Evolutionary conservation across 2,888 invertebrate genomes (phyloP).

Genomic region (Stenchaetothrips biformis): DNA sequence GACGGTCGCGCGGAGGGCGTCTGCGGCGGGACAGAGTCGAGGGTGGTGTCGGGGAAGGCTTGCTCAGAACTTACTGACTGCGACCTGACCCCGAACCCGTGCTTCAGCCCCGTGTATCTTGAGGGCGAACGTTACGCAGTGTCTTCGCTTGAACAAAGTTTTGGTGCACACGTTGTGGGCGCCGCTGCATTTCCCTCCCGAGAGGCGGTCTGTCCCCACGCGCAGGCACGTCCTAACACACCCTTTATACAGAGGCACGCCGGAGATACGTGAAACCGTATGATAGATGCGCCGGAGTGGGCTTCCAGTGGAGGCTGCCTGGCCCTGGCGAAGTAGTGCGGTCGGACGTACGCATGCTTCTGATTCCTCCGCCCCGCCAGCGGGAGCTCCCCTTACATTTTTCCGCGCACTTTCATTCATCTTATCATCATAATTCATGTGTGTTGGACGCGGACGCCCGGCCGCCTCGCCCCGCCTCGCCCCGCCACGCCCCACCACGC

Average conservation of each 20-base stretch:
- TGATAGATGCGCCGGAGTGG: background rate
- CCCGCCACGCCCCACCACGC: too few relatives aligned
- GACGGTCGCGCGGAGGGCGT: too few relatives aligned
- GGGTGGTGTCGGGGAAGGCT: too few relatives aligned
- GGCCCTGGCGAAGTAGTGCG: background rate
- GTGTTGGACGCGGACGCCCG: slow-evolving; percentile 3
- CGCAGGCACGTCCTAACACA: background rate
- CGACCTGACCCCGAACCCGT: too few relatives aligned
- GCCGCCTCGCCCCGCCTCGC: background rate
- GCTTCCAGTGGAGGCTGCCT: background rate
- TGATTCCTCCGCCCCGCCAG: background rate
- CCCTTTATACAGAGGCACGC: background rate
- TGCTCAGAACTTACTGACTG: too few relatives aligned
- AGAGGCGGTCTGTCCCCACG: background rate
- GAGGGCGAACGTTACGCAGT: too few relatives aligned
- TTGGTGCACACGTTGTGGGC: too few relatives aligned
- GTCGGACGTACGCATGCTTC: background rate
- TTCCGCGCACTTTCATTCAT: slow-evolving; percentile 24
- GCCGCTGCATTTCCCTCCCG: background rate
- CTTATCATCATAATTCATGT: slow-evolving; percentile 25
- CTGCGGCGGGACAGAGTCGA: too few relatives aligned
- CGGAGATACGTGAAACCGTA: slow-evolving; percentile 8
- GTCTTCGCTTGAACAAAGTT: too few relatives aligned
- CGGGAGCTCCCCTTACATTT: slow-evolving; percentile 3
- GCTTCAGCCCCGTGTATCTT: too few relatives aligned